Evolutionary conservation across 1,140 invertebrate species (phyloP).

Genomic region (Brevipalpus yothersi): DNA sequence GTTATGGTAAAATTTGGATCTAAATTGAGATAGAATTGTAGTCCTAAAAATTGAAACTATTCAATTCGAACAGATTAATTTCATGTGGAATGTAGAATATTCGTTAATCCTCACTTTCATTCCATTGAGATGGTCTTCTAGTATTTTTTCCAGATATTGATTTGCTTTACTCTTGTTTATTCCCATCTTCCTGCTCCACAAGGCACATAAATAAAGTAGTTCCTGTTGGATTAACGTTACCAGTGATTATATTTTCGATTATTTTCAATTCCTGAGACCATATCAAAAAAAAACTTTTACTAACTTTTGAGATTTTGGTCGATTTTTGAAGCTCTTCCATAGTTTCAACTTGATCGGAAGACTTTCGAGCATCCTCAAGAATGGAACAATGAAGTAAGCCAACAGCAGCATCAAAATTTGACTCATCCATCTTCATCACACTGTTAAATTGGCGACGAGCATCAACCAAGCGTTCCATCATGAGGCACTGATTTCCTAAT

Average conservation of each 20-base stretch:
- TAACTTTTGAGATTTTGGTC: slow-evolving; percentile 16
- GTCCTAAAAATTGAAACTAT: slow-evolving; percentile 28
- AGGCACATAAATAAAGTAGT: slow-evolving; percentile 20
- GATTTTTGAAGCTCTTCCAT: slow-evolving; percentile 49
- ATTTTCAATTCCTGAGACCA: no score
- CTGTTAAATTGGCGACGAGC: slow-evolving; percentile 22
- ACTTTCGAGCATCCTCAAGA: slow-evolving; percentile 25
- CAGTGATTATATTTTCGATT: neutral
- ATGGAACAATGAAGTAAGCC: slow-evolving; percentile 53
- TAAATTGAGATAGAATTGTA: slow-evolving; percentile 41
- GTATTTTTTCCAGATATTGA: slow-evolving; percentile 38
- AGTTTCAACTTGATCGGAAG: slow-evolving; percentile 58
- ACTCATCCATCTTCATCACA: slow-evolving; percentile 54
- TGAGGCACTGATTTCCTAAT: slow-evolving; percentile 46
- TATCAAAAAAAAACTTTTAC: neutral
- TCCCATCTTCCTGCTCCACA: slow-evolving; percentile 17
- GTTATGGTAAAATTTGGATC: slow-evolving; percentile 65
- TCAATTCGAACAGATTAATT: neutral
- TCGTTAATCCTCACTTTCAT: slow-evolving; percentile 17
- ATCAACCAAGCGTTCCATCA: slow-evolving; percentile 24
- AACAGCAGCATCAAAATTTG: slow-evolving; percentile 42
- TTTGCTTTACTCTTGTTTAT: slow-evolving; percentile 18
- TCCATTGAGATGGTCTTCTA: slow-evolving; percentile 33
- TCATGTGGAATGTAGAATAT: neutral
- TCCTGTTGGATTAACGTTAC: slow-evolving; percentile 20